phyloP scores from a whole-genome alignment of 2,797 vertebrate genomes.

The Takifugu rubripes region DNA sequence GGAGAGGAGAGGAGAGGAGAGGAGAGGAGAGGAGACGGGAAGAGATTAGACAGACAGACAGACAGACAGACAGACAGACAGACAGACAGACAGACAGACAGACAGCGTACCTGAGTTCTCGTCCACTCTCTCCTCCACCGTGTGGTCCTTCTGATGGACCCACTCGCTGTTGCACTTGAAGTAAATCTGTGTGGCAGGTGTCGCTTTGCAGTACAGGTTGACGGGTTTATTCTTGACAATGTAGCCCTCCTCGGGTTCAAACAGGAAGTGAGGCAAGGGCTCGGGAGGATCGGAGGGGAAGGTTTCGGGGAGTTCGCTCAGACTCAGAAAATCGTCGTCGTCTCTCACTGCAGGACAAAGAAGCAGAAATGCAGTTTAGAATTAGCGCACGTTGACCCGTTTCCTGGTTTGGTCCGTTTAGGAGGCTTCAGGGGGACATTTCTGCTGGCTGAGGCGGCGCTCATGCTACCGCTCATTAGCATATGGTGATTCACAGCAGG shows the following conservation, averaged over 20 bases:
- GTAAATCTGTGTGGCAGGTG: constrained; percentile 92
- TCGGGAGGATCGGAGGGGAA: constrained; percentile 94
- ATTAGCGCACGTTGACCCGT: too few species aligned
- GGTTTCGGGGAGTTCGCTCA: constrained; percentile 89
- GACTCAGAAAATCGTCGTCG: constrained; percentile 87
- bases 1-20: too few species aligned
- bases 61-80: background rate
- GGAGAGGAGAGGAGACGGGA: too few species aligned
- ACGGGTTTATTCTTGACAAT: constrained; percentile 95
- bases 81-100: background rate
- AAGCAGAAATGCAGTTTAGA: background rate
- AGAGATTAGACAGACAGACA: background rate
- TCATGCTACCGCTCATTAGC: constrained; percentile 10
- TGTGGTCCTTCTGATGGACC: constrained; percentile 95
- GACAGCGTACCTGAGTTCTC: constrained; percentile 86
- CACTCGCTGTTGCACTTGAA: constrained; percentile 97
- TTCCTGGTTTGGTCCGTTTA: background rate
- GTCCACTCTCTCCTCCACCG: constrained; percentile 89
- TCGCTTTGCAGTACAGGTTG: constrained; percentile 91
- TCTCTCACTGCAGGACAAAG: constrained; percentile 56
- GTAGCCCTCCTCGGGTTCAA: constrained; percentile 91
- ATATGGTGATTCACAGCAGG: constrained; percentile 21
- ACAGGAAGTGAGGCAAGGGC: constrained; percentile 90
- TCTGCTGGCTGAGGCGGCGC: background rate
- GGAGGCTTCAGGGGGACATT: too few species aligned